phyloP scores from a whole-genome alignment of 2,113 vertebrate species.

The Casuarius casuarius region DNA sequence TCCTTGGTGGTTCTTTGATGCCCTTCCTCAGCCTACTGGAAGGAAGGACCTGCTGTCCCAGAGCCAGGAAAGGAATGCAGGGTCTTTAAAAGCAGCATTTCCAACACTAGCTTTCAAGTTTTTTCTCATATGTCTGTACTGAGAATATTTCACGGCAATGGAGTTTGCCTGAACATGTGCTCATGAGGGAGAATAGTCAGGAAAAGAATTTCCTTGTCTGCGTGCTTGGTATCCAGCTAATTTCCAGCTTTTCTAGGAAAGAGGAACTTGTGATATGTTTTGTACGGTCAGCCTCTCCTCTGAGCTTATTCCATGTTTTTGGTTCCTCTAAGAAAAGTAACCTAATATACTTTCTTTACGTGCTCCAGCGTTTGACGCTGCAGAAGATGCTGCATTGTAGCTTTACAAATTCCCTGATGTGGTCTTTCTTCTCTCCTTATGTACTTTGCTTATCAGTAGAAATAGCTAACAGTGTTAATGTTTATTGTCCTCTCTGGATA shows the following conservation, averaged over 20 bases:
- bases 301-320: neutral
- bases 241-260: neutral
- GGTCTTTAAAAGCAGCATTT: neutral
- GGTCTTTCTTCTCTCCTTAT: neutral
- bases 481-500: neutral
- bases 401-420: neutral
- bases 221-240: neutral
- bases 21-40: neutral
- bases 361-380: neutral
- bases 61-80: neutral
- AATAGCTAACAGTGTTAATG: neutral
- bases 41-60: neutral
- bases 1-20: neutral
- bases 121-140: neutral
- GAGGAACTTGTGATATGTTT: neutral
- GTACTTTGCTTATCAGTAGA: neutral
- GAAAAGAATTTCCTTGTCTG: neutral
- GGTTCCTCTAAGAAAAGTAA: neutral
- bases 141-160: neutral
- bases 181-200: neutral
- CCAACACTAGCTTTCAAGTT: neutral
- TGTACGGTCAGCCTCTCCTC: neutral
- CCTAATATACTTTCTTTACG: neutral
- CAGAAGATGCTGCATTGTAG: neutral
- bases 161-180: slow-evolving; percentile 28